Conservation (phyloP, 1,140 invertebrate genomes). For the Cydia amplana region DNA sequence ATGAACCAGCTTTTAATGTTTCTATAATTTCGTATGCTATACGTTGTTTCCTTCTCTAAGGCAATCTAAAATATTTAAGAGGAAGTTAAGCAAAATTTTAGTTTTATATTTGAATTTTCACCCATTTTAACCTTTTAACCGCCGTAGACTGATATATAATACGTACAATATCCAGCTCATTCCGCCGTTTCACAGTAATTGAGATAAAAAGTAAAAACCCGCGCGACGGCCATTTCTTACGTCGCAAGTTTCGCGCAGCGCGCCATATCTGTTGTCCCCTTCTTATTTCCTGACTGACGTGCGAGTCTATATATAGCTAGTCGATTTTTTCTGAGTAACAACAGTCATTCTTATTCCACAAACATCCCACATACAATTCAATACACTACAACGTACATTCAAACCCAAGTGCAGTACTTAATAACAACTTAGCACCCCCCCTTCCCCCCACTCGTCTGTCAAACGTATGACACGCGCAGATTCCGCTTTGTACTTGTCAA, state of each 20-base stretch:
- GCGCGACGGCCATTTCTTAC: too few relatives aligned
- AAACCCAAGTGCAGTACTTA: conserved; percentile 70
- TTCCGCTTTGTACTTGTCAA: conserved; percentile 78
- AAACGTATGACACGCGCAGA: conserved; percentile 76
- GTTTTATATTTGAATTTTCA: too few relatives aligned
- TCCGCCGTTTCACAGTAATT: too few relatives aligned
- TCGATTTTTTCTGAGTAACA: conserved; percentile 6
- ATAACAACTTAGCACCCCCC: conserved; percentile 71
- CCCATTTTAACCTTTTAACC: too few relatives aligned
- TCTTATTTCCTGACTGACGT: background rate
- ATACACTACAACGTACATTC: conserved; percentile 40
- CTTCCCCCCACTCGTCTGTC: conserved; percentile 57
- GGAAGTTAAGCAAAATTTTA: too few relatives aligned
- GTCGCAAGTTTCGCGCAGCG: too few relatives aligned
- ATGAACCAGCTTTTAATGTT: conserved; percentile 31
- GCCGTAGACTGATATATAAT: too few relatives aligned
- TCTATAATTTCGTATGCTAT: conserved; percentile 20
- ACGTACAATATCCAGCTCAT: too few relatives aligned
- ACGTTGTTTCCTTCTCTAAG: background rate
- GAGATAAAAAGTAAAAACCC: too few relatives aligned
- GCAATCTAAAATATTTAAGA: too few relatives aligned
- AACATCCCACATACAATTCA: conserved; percentile 13
- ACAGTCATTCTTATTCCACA: background rate
- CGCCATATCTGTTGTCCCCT: too few relatives aligned
- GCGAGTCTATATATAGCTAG: background rate